Evolutionary conservation across 2,797 vertebrate species (phyloP).

Genomic region (Sciaenops ocellatus): DNA sequence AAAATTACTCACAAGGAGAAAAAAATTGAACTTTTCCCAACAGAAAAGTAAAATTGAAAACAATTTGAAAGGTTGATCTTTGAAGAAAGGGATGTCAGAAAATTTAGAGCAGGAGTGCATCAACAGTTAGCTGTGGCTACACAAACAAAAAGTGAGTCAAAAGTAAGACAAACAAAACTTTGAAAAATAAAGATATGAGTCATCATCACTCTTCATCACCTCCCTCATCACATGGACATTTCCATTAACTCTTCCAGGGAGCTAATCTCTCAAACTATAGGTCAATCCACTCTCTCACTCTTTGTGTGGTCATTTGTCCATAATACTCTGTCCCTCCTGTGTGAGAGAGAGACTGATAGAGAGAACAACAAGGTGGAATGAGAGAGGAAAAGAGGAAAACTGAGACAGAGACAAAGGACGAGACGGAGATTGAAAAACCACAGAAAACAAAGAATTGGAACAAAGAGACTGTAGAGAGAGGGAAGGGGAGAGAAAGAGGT

Average conservation of each 20-base stretch:
- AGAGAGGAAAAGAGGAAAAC: slow-evolving; percentile 47
- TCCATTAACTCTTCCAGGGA: slow-evolving; percentile 60
- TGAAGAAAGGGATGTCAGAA: background rate
- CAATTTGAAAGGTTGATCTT: background rate
- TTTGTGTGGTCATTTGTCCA: slow-evolving; percentile 59
- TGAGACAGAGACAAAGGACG: slow-evolving; percentile 57
- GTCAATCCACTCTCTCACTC: slow-evolving; percentile 50
- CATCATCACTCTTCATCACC: slow-evolving; percentile 48
- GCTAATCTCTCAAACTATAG: slow-evolving; percentile 53
- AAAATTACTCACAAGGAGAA: background rate
- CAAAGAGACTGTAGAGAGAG: slow-evolving; percentile 39
- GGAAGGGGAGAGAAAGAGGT: slow-evolving; percentile 55
- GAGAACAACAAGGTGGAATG: slow-evolving; percentile 28
- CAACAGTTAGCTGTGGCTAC: background rate
- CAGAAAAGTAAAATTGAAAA: background rate
- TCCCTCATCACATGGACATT: slow-evolving; percentile 51
- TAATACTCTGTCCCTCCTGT: slow-evolving; percentile 36
- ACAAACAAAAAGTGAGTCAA: slow-evolving; percentile 21
- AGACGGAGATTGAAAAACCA: slow-evolving; percentile 59
- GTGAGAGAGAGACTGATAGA: slow-evolving; percentile 23
- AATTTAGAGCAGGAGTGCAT: slow-evolving; percentile 1
- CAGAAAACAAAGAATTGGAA: slow-evolving; percentile 63
- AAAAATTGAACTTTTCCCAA: background rate
- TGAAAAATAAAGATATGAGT: slow-evolving; percentile 27
- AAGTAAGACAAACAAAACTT: slow-evolving; percentile 17